Evolutionary conservation across 2,888 invertebrate species (phyloP).

Genomic region (Arenicola marina): DNA sequence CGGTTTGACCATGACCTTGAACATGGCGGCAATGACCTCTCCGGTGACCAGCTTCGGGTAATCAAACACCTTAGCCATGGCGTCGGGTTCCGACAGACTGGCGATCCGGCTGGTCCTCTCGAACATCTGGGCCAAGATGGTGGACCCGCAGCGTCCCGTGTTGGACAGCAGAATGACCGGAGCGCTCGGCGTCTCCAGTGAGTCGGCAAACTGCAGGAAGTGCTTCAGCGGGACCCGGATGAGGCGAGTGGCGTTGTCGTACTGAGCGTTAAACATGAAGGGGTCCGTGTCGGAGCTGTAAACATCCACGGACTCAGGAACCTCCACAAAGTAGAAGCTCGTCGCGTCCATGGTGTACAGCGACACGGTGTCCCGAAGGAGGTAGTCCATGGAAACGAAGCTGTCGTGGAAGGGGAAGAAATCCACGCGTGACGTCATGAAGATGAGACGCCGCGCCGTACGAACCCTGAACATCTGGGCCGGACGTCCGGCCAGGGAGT

Average conservation of each 20-base stretch:
- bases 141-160: conserved; percentile 5
- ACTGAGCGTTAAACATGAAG: conserved; percentile 2
- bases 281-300: conserved; percentile 1
- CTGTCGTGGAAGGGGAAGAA: no score
- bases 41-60: background rate
- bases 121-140: background rate
- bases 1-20: background rate
- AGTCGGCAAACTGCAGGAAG: background rate
- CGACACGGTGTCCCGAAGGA: no score
- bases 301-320: background rate
- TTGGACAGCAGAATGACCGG: background rate
- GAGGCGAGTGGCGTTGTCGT: background rate
- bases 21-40: background rate
- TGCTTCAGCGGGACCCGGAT: background rate
- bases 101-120: background rate
- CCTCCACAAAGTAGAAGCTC: conserved; percentile 10
- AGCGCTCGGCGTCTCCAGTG: background rate
- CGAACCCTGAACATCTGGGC: no score
- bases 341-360: no score
- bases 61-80: background rate
- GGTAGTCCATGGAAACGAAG: no score
- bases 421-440: no score
- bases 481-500: no score
- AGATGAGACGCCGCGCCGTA: no score
- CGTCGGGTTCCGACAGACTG: background rate